Evolutionary conservation across 2,113 vertebrate genomes (phyloP).

Genomic region (Oncorhynchus keta): DNA sequence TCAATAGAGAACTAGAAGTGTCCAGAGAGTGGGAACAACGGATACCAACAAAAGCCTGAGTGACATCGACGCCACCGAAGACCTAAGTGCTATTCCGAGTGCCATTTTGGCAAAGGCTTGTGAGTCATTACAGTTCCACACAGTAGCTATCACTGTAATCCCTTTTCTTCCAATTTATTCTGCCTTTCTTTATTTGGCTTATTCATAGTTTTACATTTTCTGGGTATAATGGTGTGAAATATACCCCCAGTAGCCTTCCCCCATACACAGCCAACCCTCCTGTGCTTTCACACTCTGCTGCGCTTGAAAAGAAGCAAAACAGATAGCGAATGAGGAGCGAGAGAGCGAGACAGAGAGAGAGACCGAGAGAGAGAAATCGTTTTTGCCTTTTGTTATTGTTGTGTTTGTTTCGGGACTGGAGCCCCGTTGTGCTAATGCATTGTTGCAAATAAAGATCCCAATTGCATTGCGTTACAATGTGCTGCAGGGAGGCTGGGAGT

Average conservation of each 20-base stretch:
- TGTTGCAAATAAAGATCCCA: conserved; percentile 59
- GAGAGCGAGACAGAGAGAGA: not conserved
- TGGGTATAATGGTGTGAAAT: conserved; percentile 44
- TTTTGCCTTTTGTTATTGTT: conserved; percentile 32
- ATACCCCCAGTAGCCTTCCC: conserved; percentile 30
- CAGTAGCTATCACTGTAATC: conserved; percentile 35
- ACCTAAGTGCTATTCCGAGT: not conserved
- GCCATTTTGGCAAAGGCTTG: not conserved
- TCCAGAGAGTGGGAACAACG: conserved; percentile 24
- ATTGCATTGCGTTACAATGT: conserved; percentile 32
- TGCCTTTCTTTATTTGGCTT: conserved; percentile 29
- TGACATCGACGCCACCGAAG: conserved; percentile 21
- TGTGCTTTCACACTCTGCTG: conserved; percentile 39
- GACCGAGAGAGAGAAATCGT: conserved; percentile 25
- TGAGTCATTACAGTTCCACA: not conserved
- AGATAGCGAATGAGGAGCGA: conserved; percentile 15
- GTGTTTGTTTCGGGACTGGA: not conserved
- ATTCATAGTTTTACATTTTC: conserved; percentile 49
- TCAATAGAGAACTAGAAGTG: conserved; percentile 11
- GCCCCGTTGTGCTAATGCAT: conserved; percentile 30
- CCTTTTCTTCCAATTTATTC: conserved; percentile 22
- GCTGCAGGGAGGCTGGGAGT: conserved; percentile 44
- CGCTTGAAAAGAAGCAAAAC: conserved; percentile 39
- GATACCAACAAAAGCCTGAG: conserved; percentile 16
- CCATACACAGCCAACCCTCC: conserved; percentile 22